Percentiles rank a stretch among this genome's conserved stretches.
phyloP scores from a whole-genome alignment of 2,888 invertebrate genomes.

The Caenorhabditis macrosperma region DNA sequence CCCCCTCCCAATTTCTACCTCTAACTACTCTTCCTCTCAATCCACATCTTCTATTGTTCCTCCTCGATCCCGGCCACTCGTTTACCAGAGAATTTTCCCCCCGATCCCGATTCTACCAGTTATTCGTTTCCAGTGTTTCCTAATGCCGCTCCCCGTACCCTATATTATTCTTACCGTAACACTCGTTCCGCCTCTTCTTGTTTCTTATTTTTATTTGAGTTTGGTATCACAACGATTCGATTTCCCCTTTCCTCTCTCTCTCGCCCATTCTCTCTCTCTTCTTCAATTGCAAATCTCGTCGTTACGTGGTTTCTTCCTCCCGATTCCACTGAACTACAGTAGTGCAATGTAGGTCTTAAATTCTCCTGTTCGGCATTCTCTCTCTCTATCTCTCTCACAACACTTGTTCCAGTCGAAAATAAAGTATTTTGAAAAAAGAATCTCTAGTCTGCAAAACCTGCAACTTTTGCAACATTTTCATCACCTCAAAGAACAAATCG shows the following conservation, averaged over 20 bases:
- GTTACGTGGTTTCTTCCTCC: conserved; percentile 16
- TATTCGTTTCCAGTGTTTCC: no score
- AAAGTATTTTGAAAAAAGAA: conserved; percentile 22
- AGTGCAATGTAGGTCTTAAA: conserved; percentile 39
- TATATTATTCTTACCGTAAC: no score
- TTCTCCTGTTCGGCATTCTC: conserved; percentile 3
- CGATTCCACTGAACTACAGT: conserved; percentile 19
- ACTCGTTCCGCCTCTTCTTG: conserved; percentile 5
- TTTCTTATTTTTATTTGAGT: conserved; percentile 31
- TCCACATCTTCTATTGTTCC: background rate
- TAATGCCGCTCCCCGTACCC: no score
- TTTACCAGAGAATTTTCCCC: background rate
- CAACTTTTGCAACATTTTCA: background rate
- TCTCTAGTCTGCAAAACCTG: background rate
- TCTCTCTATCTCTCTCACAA: conserved; percentile 17
- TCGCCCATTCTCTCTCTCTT: background rate
- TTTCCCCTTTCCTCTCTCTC: background rate
- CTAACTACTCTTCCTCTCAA: conserved; percentile 11
- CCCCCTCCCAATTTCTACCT: conserved; percentile 17
- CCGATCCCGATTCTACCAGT: background rate
- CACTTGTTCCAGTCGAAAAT: conserved; percentile 28
- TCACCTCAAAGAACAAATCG: no score
- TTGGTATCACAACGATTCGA: conserved; percentile 32
- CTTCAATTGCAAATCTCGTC: conserved; percentile 31
- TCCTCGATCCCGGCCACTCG: conserved; percentile 28